Evolutionary conservation across 92 coral and sea anemone species (phyloP).

Genomic region (Porites divaricata): DNA sequence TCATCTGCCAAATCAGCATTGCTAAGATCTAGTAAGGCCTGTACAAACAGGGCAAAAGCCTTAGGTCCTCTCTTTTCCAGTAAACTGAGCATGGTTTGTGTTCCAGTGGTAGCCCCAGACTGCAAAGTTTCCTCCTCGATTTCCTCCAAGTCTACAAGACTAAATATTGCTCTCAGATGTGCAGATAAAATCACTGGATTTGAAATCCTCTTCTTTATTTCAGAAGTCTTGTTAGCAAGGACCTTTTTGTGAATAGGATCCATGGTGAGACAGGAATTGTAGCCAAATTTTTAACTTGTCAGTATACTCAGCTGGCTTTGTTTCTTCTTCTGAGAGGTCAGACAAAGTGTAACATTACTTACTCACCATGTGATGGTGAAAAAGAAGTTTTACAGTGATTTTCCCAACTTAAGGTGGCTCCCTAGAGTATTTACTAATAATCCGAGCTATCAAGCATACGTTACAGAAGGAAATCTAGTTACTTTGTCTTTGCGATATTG

Average conservation of each 20-base stretch:
- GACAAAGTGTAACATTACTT: background rate
- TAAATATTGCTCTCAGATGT: slow-evolving; percentile 16
- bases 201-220: slow-evolving; percentile 21
- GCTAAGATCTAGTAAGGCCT: background rate
- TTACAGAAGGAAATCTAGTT: too few relatives aligned
- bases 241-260: slow-evolving; percentile 39
- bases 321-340: slow-evolving; percentile 1
- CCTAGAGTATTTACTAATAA: too few relatives aligned
- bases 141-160: slow-evolving; percentile 39
- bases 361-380: slow-evolving; percentile 20
- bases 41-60: slow-evolving; percentile 39
- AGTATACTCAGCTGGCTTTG: background rate
- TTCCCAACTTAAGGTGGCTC: slow-evolving; percentile 14
- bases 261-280: background rate
- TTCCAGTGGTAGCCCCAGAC: slow-evolving; percentile 31
- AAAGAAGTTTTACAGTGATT: slow-evolving; percentile 18
- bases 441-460: too few relatives aligned
- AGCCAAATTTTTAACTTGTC: background rate
- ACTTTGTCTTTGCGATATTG: too few relatives aligned
- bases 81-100: slow-evolving; percentile 37
- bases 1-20: slow-evolving; percentile 16
- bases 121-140: slow-evolving; percentile 10
- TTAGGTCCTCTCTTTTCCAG: slow-evolving; percentile 54
- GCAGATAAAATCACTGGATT: slow-evolving; percentile 34
- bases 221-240: slow-evolving; percentile 1